phyloP scores from a whole-genome alignment of 2,797 vertebrate species.

The Urocyon cinereoargenteus region DNA sequence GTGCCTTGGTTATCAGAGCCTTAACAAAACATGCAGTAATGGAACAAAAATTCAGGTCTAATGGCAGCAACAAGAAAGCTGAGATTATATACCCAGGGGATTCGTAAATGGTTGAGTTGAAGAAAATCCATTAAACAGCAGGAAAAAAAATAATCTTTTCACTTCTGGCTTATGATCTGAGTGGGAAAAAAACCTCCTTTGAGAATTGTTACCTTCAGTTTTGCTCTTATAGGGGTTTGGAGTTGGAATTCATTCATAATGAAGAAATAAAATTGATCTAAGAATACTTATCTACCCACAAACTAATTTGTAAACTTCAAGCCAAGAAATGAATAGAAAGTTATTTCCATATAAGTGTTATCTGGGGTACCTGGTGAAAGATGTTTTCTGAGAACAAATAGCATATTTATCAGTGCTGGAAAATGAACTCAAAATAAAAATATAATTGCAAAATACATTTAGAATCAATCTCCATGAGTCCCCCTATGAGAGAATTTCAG shows the following conservation, averaged over 20 bases:
- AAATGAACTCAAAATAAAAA: conserved; percentile 34
- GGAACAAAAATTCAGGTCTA: not conserved
- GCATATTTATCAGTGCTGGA: not conserved
- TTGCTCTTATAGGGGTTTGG: not conserved
- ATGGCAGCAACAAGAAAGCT: not conserved
- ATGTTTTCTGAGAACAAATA: not conserved
- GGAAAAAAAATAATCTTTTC: not conserved
- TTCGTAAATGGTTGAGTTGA: not conserved
- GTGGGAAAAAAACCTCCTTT: not conserved
- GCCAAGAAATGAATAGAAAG: not conserved
- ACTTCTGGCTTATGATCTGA: not conserved
- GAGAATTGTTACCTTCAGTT: not conserved
- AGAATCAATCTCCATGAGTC: not conserved
- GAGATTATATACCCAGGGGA: not conserved
- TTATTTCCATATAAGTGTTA: not conserved
- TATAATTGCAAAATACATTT: conserved; percentile 19
- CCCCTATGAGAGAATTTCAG: not conserved
- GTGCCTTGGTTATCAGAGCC: not conserved
- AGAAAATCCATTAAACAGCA: not conserved
- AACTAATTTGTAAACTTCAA: not conserved
- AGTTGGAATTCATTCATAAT: not conserved
- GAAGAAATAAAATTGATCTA: not conserved
- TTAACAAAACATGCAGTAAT: not conserved
- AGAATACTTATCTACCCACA: not conserved
- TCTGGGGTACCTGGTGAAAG: not conserved